A percentile compares a stretch with the other conserved stretches of the same genome.
Conservation (phyloP, 2,888 invertebrate genomes). For the Girardia tigrina region DNA sequence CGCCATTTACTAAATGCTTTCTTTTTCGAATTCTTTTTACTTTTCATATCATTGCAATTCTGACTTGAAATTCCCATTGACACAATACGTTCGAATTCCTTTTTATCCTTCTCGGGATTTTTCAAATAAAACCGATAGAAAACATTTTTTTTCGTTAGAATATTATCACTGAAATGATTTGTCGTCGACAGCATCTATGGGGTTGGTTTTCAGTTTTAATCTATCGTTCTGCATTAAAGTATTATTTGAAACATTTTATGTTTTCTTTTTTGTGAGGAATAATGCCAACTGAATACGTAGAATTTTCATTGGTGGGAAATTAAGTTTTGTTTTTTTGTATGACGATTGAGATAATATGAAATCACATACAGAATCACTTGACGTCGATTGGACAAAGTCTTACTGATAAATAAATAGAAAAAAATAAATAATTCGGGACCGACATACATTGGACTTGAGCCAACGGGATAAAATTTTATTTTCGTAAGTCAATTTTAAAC, state of each 20-base stretch:
- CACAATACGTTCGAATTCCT: not conserved
- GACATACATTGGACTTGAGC: constrained; percentile 10
- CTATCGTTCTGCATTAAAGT: not conserved
- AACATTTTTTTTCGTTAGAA: not conserved
- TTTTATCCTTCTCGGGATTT: constrained; percentile 1
- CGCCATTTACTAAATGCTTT: constrained; percentile 12
- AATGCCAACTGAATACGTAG: not conserved
- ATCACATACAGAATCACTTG: not conserved
- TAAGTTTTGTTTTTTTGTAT: constrained; percentile 7
- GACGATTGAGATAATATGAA: not conserved
- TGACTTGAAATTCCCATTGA: not conserved
- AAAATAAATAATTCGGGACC: not conserved
- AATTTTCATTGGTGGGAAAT: constrained; percentile 14
- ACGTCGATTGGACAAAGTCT: not conserved
- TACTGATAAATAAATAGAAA: not conserved
- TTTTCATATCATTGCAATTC: not conserved
- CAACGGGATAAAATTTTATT: too few species aligned
- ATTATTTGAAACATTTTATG: constrained; percentile 1
- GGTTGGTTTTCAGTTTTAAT: not conserved
- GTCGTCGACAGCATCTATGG: constrained; percentile 13
- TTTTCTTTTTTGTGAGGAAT: not conserved
- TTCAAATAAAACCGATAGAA: constrained; percentile 4
- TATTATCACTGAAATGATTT: not conserved
- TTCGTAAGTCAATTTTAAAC: too few species aligned
- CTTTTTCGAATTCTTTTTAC: constrained; percentile 15